Base-by-base conservation (phyloP, 2,113 vertebrate genomes). In the Oceanodroma tethys region DNA sequence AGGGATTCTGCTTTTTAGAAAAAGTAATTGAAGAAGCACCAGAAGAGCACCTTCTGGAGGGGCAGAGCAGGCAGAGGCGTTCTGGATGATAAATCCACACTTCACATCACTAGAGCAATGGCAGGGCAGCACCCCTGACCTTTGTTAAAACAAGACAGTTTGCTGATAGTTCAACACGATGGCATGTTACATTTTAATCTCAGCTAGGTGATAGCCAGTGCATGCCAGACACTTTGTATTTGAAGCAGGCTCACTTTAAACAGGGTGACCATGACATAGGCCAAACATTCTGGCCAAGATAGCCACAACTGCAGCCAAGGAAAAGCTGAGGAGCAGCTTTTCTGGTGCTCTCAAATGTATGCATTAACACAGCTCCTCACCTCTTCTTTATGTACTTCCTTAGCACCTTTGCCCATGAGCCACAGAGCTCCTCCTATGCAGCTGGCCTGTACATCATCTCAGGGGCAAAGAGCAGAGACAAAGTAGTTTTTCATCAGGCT, bases 191-290 rank as follows among this genome's bases (percentile, higher is more conserved):
- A 25, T 87, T 71, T 94, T 92, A 92, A 87, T 90, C 88, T 80
- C 42, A 38, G 53, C 40, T 84, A 87, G 70, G 81, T 82, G 78
- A 73, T 79, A 87, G 42, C 38, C 34, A 67, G 42, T 36, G 66
- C 59, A 67, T 50, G 32, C 85, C 85, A 93, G 88, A 93, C 47
- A 63, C 68, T 60, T 40, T 16, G 82, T 86, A 76, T 95, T 88
- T 78, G 63, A 94, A 91, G 50, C 34, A 85, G 53, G 30, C 47
- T 94, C 70, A 75, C 56, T 93, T 90, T 84, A 93, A 78, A 78
- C 58, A 70, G 62, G n/a, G 68, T 84, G 70, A 95, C 27, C 1
- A 0, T 75, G 75, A 95, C 34, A 72, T 6, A 5, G 58, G 50
- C 50, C 75, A 63, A 94, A 92, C 36, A 36, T 73, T 86, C 82